phyloP scores from a whole-genome alignment of 2,113 vertebrate species.

The Perca schrenkii region DNA sequence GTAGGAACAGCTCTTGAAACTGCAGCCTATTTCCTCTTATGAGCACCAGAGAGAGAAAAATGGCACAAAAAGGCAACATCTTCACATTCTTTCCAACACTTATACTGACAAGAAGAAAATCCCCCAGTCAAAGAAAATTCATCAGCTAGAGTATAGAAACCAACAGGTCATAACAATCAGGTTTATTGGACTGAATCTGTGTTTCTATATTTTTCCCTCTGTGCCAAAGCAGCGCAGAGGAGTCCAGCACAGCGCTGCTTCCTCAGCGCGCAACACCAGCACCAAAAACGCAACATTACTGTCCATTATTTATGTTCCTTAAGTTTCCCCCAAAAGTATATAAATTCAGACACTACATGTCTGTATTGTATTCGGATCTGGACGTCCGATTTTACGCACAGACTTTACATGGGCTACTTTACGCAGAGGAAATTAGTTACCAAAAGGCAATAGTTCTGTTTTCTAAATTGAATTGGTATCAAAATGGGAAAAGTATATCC shows the following conservation, averaged over 20 bases:
- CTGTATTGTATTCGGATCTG: not conserved
- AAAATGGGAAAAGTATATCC: not conserved
- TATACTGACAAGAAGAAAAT: not conserved
- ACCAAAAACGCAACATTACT: not conserved
- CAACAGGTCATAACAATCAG: not conserved
- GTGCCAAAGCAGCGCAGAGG: not conserved
- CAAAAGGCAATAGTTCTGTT: not conserved
- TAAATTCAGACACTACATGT: not conserved
- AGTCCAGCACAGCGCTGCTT: not conserved
- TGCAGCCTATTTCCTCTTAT: not conserved
- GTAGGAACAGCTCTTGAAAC: not conserved
- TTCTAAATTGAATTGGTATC: not conserved
- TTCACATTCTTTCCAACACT: not conserved
- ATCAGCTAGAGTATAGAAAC: not conserved
- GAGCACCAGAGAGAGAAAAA: not conserved
- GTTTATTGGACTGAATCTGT: not conserved
- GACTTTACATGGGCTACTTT: not conserved
- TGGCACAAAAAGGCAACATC: not conserved
- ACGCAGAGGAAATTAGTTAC: not conserved
- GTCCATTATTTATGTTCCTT: not conserved
- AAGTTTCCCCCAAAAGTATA: not conserved
- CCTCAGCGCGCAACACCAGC: not conserved
- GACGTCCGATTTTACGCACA: not conserved
- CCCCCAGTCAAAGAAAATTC: not conserved
- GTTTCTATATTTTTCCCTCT: too few species aligned